Evolutionary conservation across 2,113 vertebrate genomes (phyloP), one percentile per base, ranked within the genome.

Genomic region (Dinomys branickii): DNA sequence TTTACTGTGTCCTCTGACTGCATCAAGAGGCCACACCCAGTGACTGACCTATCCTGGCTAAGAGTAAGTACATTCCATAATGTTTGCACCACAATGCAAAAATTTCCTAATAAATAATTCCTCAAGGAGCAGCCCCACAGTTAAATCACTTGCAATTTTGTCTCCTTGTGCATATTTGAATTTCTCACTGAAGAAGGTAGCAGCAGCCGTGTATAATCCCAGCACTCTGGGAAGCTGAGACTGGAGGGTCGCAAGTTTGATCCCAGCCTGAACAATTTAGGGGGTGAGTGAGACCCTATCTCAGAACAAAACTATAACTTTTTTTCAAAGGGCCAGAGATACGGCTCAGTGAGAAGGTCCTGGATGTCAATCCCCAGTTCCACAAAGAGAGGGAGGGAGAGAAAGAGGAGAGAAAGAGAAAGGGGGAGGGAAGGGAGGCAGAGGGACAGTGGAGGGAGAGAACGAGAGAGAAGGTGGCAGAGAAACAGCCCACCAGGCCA

Each of bases 401-500:
- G 19, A 13, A 9, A 44, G 38, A 24, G 8, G 20, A n/a, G 35
- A 12, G 30, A 35, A 2, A 14, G 11, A 24, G 28, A 33, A 5
- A 11, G 8, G 3, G n/a, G 11, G 20, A 17, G 10, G 19, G n/a
- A 38, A 19, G n/a, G 9, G 7, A 13, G 7, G 19, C 28, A 24
- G 38, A 30, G 28, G 47, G 8, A 33, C 14, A 33, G 12, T 7
- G 11, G 41, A n/a, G 59, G 24, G 59, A 24, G 71, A 35, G 20
- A 26, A 41, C 5, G 33, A 35, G 16, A n/a, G 13, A 52, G 28
- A 73, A 78, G 35, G 7, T 10, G 56, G 24, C 13, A 30, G n/a
- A 35, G 28, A 84, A 95, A 81, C 44, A 73, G 35, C 0, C 14
- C 85, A 44, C 59, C 63, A 65, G 93, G 85, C 97, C 92, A 93